phyloP scores from a whole-genome alignment of 2,113 vertebrate genomes.

The Silurus meridionalis region DNA sequence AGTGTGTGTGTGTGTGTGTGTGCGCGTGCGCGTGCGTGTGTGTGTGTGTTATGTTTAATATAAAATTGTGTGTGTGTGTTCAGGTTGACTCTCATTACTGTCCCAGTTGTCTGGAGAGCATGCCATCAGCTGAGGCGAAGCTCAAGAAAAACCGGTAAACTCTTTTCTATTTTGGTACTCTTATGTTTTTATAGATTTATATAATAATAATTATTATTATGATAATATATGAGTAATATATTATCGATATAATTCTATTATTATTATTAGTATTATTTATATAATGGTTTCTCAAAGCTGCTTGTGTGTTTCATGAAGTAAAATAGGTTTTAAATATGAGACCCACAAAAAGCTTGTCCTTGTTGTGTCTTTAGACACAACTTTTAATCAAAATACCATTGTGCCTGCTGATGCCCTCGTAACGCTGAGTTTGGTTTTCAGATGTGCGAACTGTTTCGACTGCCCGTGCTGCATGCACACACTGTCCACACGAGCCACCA shows the following conservation, averaged over 20 bases:
- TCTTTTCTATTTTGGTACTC: no score
- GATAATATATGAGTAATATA: no score
- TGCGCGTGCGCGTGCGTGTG: neutral
- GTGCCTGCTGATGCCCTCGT: neutral
- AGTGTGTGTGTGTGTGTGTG: neutral
- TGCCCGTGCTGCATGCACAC: conserved; percentile 99
- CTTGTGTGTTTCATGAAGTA: no score
- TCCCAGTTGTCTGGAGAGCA: conserved; percentile 97
- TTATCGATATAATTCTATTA: no score
- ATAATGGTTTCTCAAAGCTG: no score
- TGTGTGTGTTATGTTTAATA: neutral
- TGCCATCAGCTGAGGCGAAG: conserved; percentile 99
- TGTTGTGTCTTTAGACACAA: no score
- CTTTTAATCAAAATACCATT: no score
- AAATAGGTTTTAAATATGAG: no score
- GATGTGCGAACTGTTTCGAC: conserved; percentile 98
- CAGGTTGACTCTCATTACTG: conserved; percentile 99
- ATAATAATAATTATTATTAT: no score
- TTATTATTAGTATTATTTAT: no score
- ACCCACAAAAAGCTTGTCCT: no score
- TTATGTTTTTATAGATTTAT: no score
- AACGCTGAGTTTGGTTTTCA: conserved; percentile 51
- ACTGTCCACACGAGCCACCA: conserved; percentile 93
- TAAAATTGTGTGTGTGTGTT: conserved; percentile 32
- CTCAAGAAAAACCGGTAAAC: conserved; percentile 95